A percentile compares a stretch with the other conserved stretches of the same genome.
Conservation (phyloP, 2,797 vertebrate genomes). For the Pagetopsis macropterus region DNA sequence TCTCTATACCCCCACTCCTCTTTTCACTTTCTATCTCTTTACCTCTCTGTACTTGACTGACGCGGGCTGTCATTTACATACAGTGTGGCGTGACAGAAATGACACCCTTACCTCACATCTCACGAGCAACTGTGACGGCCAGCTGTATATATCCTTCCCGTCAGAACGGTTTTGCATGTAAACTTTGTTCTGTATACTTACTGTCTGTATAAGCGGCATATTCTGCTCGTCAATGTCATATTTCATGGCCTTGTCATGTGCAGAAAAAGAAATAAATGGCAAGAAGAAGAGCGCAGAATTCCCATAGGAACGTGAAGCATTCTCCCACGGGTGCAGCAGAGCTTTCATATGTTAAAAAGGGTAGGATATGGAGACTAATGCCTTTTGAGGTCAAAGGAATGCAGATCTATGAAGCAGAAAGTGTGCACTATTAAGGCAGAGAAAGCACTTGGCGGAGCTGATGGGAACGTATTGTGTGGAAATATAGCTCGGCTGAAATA, state of each 20-base stretch:
- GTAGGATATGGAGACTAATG: slow-evolving; percentile 57
- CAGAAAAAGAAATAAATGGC: slow-evolving; percentile 3
- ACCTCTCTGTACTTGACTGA: slow-evolving; percentile 49
- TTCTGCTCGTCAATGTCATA: slow-evolving; percentile 54
- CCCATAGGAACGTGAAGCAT: slow-evolving; percentile 17
- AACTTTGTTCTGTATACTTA: slow-evolving; percentile 47
- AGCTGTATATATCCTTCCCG: slow-evolving; percentile 12
- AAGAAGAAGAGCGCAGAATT: slow-evolving; percentile 28
- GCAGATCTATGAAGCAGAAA: slow-evolving; percentile 39
- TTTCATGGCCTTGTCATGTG: slow-evolving; percentile 60
- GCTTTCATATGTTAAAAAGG: slow-evolving; percentile 41
- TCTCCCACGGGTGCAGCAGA: slow-evolving; percentile 39
- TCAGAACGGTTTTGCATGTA: slow-evolving; percentile 47
- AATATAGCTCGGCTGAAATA: slow-evolving; percentile 3
- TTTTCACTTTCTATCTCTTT: slow-evolving; percentile 35
- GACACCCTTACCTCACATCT: slow-evolving; percentile 46
- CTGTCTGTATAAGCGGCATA: slow-evolving; percentile 39
- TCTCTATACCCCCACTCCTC: slow-evolving; percentile 26
- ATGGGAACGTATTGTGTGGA: slow-evolving; percentile 14
- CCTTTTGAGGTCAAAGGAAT: slow-evolving; percentile 49
- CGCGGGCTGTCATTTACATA: slow-evolving; percentile 54
- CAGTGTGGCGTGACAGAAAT: slow-evolving; percentile 38
- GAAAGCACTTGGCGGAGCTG: background rate
- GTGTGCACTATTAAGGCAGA: slow-evolving; percentile 22
- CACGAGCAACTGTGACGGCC: slow-evolving; percentile 33